Conservation (phyloP, 2,113 vertebrate genomes). For the Spilogale gracilis region DNA sequence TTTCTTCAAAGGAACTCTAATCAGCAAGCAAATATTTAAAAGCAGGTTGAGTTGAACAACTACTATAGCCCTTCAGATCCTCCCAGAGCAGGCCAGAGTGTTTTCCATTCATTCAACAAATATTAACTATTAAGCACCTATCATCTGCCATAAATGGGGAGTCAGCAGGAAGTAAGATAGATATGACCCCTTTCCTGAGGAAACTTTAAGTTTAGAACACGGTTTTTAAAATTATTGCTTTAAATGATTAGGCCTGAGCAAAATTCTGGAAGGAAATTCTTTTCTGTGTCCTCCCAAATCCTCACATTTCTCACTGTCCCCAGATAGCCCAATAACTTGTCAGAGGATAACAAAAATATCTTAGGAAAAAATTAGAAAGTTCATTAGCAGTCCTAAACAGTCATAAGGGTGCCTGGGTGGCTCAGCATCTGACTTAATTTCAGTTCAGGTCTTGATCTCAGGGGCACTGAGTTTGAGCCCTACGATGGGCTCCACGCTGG, state of each 20-base stretch:
- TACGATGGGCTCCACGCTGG: no score
- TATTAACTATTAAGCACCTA: background rate
- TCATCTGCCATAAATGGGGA: background rate
- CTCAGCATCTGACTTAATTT: background rate
- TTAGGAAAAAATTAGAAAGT: background rate
- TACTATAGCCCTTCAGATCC: background rate
- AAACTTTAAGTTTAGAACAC: background rate
- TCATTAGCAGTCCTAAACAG: background rate
- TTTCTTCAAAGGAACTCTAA: slow-evolving; percentile 38
- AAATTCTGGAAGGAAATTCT: background rate
- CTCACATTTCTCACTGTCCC: background rate
- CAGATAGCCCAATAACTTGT: background rate
- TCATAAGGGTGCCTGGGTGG: background rate
- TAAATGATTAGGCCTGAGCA: background rate
- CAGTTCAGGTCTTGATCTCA: background rate
- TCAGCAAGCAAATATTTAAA: background rate
- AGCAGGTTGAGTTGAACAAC: background rate
- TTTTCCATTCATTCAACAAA: background rate
- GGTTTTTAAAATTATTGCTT: background rate
- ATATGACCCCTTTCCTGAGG: background rate
- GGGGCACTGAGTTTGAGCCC: no score
- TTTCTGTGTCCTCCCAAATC: background rate
- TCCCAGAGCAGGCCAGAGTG: background rate
- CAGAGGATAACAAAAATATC: background rate
- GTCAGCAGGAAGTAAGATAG: background rate